These are phyloP conservation scores for Ichneumon xanthorius DNA, from an alignment of 2,888 invertebrate genomes.

Conservation along the genomic window DNA sequence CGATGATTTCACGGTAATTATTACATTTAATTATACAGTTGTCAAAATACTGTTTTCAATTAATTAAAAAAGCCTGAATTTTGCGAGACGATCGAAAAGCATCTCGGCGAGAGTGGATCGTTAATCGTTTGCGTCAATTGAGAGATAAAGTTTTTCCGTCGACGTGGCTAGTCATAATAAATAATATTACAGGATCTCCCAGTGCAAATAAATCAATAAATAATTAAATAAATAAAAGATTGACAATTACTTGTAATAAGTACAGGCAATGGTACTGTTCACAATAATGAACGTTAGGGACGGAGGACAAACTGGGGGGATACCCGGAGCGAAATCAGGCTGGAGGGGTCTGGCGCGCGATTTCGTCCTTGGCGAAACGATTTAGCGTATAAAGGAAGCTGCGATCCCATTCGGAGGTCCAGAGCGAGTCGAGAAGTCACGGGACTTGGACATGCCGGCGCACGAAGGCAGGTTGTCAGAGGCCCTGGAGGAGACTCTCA, in stretches of 20 bases:
- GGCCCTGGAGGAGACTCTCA: conserved; percentile 67
- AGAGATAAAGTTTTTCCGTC: no score
- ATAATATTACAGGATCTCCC: background rate
- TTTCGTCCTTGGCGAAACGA: conserved; percentile 80
- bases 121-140: no score
- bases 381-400: conserved; percentile 82
- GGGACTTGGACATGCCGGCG: conserved; percentile 75
- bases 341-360: conserved; percentile 69
- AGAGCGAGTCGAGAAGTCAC: conserved; percentile 73
- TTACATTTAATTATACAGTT: no score
- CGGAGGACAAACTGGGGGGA: conserved; percentile 34
- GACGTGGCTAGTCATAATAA: background rate
- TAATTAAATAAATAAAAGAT: background rate
- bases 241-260: background rate
- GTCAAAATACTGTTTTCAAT: no score
- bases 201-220: background rate
- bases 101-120: no score
- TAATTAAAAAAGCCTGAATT: no score
- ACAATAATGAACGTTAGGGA: conserved; percentile 9
- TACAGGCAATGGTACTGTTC: background rate
- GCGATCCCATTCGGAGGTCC: conserved; percentile 71
- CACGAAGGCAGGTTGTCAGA: conserved; percentile 75
- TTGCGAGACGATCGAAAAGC: no score
- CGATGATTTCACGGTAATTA: no score
- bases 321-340: conserved; percentile 43